Evolutionary conservation across 2,797 vertebrate genomes (phyloP).

Genomic region (Sebastes kiyomatsui): DNA sequence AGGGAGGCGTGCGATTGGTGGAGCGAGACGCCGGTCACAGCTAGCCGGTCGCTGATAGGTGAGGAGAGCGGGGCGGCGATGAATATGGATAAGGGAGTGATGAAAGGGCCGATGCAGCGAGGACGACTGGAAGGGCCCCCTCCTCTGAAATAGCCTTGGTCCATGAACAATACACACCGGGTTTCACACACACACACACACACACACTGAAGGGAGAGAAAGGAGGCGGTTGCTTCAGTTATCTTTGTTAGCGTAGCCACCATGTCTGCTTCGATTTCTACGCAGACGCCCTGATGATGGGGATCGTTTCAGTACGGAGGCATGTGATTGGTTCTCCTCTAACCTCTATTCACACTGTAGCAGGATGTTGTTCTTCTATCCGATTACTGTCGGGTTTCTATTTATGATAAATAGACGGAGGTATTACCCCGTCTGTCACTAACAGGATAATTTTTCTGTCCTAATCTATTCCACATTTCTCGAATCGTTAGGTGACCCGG

Average conservation of each 20-base stretch:
- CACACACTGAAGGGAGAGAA: constrained; percentile 16
- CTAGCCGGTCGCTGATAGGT: constrained; percentile 71
- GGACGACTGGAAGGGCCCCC: constrained; percentile 53
- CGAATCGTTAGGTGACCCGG: neutral
- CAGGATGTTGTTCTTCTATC: constrained; percentile 5
- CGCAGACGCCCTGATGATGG: constrained; percentile 20
- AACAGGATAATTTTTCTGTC: neutral
- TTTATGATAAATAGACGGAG: neutral
- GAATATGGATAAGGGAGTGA: constrained; percentile 82
- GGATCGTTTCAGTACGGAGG: neutral
- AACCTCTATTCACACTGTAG: constrained; percentile 3
- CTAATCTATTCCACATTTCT: neutral
- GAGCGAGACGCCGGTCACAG: constrained; percentile 57
- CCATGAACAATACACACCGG: constrained; percentile 68
- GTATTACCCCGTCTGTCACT: neutral
- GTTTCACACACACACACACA: constrained; percentile 34
- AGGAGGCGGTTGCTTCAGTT: constrained; percentile 33
- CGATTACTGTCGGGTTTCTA: neutral
- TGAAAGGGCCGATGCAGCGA: constrained; percentile 75
- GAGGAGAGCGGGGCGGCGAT: constrained; percentile 57
- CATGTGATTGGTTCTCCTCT: constrained; percentile 30
- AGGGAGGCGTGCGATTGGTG: constrained; percentile 71
- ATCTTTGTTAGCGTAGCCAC: constrained; percentile 52
- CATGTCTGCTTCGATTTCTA: constrained; percentile 37
- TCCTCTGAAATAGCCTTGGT: constrained; percentile 55